Evolutionary conservation across 2,113 vertebrate species (phyloP).

Genomic region (Anthoscopus minutus): DNA sequence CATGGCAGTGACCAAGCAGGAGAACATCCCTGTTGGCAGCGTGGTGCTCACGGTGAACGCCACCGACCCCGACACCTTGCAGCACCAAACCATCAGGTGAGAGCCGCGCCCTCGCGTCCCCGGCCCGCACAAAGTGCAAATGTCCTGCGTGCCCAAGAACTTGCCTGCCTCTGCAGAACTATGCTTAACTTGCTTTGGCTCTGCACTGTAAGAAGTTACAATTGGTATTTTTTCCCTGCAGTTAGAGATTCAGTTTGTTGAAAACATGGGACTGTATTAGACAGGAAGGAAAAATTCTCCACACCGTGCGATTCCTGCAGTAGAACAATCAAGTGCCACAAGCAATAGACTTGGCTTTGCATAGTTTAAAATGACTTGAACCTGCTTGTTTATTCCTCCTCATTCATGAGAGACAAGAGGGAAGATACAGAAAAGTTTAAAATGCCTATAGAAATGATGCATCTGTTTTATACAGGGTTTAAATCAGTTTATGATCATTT

Average conservation of each 20-base stretch:
- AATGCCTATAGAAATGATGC: background rate
- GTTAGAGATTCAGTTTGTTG: background rate
- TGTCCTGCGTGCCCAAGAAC: background rate
- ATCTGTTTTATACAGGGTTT: background rate
- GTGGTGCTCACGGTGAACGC: conserved; percentile 86
- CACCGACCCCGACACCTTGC: conserved; percentile 88
- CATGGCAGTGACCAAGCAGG: conserved; percentile 80
- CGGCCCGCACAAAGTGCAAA: accelerated
- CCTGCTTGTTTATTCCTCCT: background rate
- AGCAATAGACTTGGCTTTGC: background rate
- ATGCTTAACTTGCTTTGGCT: background rate
- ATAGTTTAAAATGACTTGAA: background rate
- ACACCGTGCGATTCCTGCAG: background rate
- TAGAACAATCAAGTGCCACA: background rate
- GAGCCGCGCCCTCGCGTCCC: background rate
- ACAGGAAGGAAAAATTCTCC: background rate
- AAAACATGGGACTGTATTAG: background rate
- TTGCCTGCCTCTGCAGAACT: background rate
- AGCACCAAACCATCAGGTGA: conserved; percentile 91
- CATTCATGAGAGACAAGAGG: background rate
- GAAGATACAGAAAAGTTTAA: background rate
- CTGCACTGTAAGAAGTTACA: background rate
- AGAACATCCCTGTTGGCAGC: conserved; percentile 87
- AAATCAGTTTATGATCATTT: background rate
- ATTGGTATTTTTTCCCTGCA: background rate